phyloP scores from a whole-genome alignment of 2,797 vertebrate species.

The Pogoniulus pusillus region DNA sequence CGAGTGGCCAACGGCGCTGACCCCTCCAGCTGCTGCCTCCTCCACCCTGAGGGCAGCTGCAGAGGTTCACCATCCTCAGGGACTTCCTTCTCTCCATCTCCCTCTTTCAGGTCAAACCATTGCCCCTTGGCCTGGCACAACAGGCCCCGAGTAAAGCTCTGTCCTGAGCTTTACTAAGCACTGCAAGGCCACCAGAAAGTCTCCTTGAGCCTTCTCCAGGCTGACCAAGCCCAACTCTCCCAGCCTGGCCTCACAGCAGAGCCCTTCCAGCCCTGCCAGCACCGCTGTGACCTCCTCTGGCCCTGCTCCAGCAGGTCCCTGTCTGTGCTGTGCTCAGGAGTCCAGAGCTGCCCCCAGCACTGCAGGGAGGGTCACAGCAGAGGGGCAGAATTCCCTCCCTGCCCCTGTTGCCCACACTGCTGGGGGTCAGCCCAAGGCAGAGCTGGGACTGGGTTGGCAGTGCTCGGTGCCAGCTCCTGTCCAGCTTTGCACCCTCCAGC shows the following conservation, averaged over 20 bases:
- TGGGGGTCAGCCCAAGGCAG: too few species aligned
- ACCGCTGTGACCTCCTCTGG: too few species aligned
- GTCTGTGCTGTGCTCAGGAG: too few species aligned
- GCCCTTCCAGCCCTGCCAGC: not conserved
- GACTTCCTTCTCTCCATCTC: not conserved
- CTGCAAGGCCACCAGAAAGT: not conserved
- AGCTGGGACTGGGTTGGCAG: too few species aligned
- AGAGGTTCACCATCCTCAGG: not conserved
- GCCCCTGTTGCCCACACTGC: too few species aligned
- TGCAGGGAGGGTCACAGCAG: too few species aligned
- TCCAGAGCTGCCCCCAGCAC: too few species aligned
- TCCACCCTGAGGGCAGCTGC: not conserved
- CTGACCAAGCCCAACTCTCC: not conserved
- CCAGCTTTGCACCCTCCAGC: too few species aligned
- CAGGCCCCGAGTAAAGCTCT: not conserved
- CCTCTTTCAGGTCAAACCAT: not conserved
- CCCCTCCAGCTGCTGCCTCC: not conserved
- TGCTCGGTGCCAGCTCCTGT: too few species aligned
- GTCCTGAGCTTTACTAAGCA: not conserved
- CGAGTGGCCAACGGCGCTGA: accelerated
- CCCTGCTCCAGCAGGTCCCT: too few species aligned
- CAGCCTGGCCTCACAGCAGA: not conserved
- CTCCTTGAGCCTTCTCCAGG: not conserved
- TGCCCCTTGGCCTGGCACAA: not conserved
- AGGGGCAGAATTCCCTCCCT: too few species aligned